A percentile compares a stretch with the other conserved stretches of the same genome.
These are phyloP conservation scores for Turdus rufiventris DNA, from an alignment of 2,113 vertebrate genomes.

Conservation along the genomic window DNA sequence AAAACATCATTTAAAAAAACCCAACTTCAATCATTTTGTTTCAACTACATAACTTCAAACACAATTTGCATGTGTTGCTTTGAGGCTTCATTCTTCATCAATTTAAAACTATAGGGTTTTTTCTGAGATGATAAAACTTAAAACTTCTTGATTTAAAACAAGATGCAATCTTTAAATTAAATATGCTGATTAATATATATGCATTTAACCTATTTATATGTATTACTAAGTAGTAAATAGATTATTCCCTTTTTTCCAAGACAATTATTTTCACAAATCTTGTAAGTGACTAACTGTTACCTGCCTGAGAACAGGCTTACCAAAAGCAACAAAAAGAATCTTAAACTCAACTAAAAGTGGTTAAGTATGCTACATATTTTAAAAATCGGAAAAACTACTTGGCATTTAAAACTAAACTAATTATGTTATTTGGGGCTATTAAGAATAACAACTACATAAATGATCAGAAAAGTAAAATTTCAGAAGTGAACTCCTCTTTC, in stretches of 20 bases:
- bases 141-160: background rate
- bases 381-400: background rate
- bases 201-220: background rate
- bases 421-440: background rate
- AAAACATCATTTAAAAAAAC: accelerated
- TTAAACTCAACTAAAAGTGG: background rate
- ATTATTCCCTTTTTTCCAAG: background rate
- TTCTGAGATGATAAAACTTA: background rate
- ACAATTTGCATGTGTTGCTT: background rate
- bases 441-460: background rate
- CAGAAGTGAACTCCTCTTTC: background rate
- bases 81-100: background rate
- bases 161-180: background rate
- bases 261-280: background rate
- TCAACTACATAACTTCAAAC: background rate
- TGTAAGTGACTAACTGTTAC: background rate
- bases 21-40: background rate
- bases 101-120: background rate
- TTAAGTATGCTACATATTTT: background rate
- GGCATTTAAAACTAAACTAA: background rate
- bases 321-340: background rate
- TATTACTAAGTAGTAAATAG: background rate
- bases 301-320: background rate
- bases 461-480: background rate
- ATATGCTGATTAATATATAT: background rate